A percentile compares a stretch with the other conserved stretches of the same genome.
These are phyloP conservation scores for Ctenopoma kingsleyae DNA, from an alignment of 2,797 vertebrate species.

Conservation along the genomic window DNA sequence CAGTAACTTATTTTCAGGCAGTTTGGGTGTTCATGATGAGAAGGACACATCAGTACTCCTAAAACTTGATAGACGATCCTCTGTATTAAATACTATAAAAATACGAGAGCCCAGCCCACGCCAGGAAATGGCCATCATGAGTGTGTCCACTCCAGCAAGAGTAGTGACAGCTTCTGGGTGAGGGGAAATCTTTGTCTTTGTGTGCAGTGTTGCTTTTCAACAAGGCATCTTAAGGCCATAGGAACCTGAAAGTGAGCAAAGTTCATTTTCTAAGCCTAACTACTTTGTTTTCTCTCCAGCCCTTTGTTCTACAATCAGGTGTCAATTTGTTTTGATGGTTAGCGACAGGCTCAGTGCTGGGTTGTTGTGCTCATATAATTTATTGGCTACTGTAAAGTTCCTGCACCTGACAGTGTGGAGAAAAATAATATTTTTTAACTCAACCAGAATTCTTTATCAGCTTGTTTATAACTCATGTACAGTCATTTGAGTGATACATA, in stretches of 20 bases:
- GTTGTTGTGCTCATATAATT: constrained; percentile 15
- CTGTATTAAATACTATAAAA: constrained; percentile 7
- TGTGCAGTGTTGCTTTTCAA: constrained; percentile 17
- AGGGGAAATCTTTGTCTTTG: constrained; percentile 1
- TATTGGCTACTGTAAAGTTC: constrained; percentile 14
- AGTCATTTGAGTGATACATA: neutral
- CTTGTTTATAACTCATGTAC: neutral
- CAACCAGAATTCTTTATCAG: neutral
- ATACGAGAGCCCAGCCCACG: neutral
- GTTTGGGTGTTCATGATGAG: neutral
- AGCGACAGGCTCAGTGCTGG: neutral
- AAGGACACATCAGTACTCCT: neutral
- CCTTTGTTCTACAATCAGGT: constrained; percentile 2
- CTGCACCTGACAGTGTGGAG: neutral
- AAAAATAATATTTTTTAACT: neutral
- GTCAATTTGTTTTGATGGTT: constrained; percentile 13
- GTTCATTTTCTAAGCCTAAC: neutral
- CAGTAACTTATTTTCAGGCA: neutral
- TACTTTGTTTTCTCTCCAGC: neutral
- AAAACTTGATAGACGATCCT: neutral
- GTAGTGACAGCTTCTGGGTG: neutral
- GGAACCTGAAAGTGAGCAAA: neutral
- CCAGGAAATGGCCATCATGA: constrained; percentile 21
- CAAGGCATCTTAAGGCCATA: neutral
- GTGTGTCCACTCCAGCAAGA: neutral